These are phyloP conservation scores for Zosterops japonicus DNA, from an alignment of 2,113 vertebrate species.

Conservation along the genomic window DNA sequence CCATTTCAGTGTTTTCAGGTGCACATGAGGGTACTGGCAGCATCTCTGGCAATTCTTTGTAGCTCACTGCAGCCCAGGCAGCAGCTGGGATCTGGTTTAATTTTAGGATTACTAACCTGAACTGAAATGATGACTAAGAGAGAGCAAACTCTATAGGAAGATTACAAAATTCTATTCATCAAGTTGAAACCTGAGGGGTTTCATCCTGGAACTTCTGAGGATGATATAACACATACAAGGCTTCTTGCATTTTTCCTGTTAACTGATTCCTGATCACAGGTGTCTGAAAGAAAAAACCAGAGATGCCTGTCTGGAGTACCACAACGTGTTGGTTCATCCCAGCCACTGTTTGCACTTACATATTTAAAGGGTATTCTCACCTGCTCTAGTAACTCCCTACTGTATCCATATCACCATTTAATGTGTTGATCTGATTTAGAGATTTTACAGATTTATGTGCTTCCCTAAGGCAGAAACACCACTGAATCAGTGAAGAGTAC, in stretches of 20 bases:
- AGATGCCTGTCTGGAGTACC: not conserved
- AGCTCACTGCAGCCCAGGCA: not conserved
- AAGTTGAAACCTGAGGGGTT: not conserved
- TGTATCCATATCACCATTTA: not conserved
- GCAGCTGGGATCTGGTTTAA: not conserved
- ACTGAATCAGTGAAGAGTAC: not conserved
- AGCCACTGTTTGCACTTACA: not conserved
- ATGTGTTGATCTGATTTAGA: not conserved
- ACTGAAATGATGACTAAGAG: not conserved
- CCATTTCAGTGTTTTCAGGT: not conserved
- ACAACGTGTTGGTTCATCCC: not conserved
- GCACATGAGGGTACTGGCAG: not conserved
- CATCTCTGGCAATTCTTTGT: not conserved
- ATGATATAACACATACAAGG: not conserved
- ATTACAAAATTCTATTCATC: not conserved
- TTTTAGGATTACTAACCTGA: not conserved
- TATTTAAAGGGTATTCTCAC: not conserved
- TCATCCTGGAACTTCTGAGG: not conserved
- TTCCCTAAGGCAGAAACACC: not conserved
- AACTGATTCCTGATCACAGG: not conserved
- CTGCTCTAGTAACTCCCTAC: not conserved
- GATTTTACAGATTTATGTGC: conserved; percentile 13
- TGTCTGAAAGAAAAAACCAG: not conserved
- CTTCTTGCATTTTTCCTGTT: not conserved
- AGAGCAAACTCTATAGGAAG: not conserved